Evolutionary conservation across 2,797 vertebrate genomes (phyloP), one percentile per base, ranked within the genome.

Genomic region (Antennarius maculatus): DNA sequence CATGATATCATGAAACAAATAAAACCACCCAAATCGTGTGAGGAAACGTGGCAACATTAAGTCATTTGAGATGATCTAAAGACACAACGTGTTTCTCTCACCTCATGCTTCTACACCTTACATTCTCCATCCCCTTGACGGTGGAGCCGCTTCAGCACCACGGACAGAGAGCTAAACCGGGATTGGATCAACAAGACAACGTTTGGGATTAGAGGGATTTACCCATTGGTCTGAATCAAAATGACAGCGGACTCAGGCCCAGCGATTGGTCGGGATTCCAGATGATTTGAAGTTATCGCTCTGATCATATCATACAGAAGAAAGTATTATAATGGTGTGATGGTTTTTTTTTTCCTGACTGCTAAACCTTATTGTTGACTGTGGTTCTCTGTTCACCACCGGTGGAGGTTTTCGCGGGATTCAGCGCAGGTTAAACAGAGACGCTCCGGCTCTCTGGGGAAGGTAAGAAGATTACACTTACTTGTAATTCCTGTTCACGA

Each of bases 391-490:
- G 0, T 61, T 42, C 18, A 17, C 3, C 27, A 1, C 18, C 47
- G 10, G 17, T 49, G 10, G 64, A 47, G 47, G 41, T 13, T 50
- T 41, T 17, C 52, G 23, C 0, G 5, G 37, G 47, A 46, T 50
- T 51, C 53, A 3, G 66, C 16, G 47, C 31, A 23, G 10, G 15
- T 47, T 27, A 9, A 46, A 13, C 12, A 5, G 51, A 61, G 43
- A 42, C 27, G 61, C 71, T 45, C 43, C 74, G 50, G 67, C 76
- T 79, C 37, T 73, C 42, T 67, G 74, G 34, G 53, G 66, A 70
- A 90, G 90, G 91, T 92, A 92, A 92, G 91, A 10, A 86, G 91
- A 88, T 92, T 92, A 92, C 14, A 70, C 76, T 55, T 76, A 59
- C 71, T 6, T 43, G 61, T 87, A 84, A 87, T 86, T 88, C 87